phyloP scores from a whole-genome alignment of 1,140 invertebrate genomes.

The Drosophila miranda region DNA sequence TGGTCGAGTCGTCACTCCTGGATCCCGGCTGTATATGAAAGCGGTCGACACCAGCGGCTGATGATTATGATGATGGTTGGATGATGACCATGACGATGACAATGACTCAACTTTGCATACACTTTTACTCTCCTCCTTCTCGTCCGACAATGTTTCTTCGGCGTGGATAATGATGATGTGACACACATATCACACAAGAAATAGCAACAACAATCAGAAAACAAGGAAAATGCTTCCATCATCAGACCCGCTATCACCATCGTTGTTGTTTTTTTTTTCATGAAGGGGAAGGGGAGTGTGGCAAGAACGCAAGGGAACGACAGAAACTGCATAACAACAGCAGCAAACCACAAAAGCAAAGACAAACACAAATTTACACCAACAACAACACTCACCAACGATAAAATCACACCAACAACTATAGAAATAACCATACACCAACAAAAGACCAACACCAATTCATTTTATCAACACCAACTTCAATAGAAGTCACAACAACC shows the following conservation, averaged over 20 bases:
- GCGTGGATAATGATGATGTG: slow-evolving; percentile 24
- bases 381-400: not conserved
- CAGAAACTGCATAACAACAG: not conserved
- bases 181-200: slow-evolving; percentile 25
- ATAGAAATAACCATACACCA: not conserved
- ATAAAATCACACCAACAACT: too few relatives aligned
- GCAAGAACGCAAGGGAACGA: not conserved
- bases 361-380: slow-evolving; percentile 3
- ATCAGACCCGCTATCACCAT: slow-evolving; percentile 7
- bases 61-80: slow-evolving; percentile 1
- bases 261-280: not conserved
- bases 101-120: slow-evolving; percentile 39
- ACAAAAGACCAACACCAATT: slow-evolving; percentile 16
- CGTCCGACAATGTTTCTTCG: slow-evolving; percentile 30
- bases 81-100: slow-evolving; percentile 16
- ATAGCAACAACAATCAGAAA: slow-evolving; percentile 22
- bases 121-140: not conserved
- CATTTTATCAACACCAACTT: too few relatives aligned
- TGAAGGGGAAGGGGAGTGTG: too few relatives aligned
- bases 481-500: too few relatives aligned
- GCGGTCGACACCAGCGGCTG: slow-evolving; percentile 19
- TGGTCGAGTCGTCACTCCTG: slow-evolving; percentile 4
- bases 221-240: slow-evolving; percentile 31
- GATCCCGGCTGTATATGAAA: not conserved
- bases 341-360: slow-evolving; percentile 17